Percentiles rank a stretch among this genome's conserved stretches.
phyloP scores from a whole-genome alignment of 1,140 invertebrate genomes.

The Drosophila murphyi region DNA sequence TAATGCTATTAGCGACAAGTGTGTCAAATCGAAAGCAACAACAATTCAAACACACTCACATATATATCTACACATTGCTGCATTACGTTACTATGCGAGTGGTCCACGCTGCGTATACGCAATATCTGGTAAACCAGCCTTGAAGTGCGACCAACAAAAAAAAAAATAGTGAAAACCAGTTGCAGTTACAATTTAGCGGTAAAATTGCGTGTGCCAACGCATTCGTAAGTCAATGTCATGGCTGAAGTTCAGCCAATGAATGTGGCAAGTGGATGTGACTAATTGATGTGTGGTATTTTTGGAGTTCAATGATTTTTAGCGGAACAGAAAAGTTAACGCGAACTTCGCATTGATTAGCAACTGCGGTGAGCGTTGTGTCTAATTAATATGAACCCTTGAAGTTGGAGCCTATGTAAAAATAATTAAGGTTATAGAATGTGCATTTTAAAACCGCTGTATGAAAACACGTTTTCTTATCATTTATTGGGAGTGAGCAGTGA shows the following conservation, averaged over 20 bases:
- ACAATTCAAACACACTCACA: neutral
- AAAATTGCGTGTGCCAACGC: constrained; percentile 36
- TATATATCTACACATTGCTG: constrained; percentile 22
- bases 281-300: constrained; percentile 21
- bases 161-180: constrained; percentile 57
- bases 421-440: constrained; percentile 1
- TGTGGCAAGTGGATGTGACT: constrained; percentile 21
- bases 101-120: constrained; percentile 67
- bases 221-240: constrained; percentile 50
- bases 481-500: neutral
- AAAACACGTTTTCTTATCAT: neutral
- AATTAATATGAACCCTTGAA: neutral
- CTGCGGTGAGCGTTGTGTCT: neutral
- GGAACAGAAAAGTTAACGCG: neutral
- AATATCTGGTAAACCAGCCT: constrained; percentile 47
- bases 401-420: neutral
- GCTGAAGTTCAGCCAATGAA: constrained; percentile 37
- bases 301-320: constrained; percentile 38
- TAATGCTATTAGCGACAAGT: constrained; percentile 61
- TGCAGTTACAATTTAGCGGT: constrained; percentile 44
- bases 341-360: neutral
- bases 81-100: constrained; percentile 38
- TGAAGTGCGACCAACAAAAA: constrained; percentile 32
- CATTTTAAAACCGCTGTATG: neutral
- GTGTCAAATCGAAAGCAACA: constrained; percentile 46